Conservation (phyloP, 2,888 invertebrate genomes). For the Cantharis lateralis region DNA sequence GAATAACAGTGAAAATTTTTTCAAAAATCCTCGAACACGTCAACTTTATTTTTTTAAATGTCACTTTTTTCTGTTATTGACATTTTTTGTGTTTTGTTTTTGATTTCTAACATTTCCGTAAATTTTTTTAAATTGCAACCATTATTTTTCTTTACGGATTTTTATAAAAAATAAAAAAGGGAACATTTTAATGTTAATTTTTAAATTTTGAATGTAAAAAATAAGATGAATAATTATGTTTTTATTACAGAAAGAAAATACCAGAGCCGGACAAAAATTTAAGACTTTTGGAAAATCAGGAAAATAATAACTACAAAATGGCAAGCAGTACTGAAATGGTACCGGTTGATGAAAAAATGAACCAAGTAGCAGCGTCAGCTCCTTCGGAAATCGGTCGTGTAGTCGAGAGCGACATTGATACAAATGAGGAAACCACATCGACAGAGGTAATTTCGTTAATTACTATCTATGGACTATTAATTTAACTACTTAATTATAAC, state of each 20-base stretch:
- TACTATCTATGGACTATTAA: constrained; percentile 15
- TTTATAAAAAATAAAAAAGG: too few relatives aligned
- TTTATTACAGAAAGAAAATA: background rate
- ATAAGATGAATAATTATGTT: too few relatives aligned
- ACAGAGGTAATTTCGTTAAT: constrained; percentile 45
- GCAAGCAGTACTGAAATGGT: constrained; percentile 9
- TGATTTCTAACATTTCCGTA: too few relatives aligned
- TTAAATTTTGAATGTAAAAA: too few relatives aligned
- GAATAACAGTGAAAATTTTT: background rate
- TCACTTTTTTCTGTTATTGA: too few relatives aligned
- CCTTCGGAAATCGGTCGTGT: constrained; percentile 23
- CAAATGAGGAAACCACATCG: constrained; percentile 50
- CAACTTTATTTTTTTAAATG: too few relatives aligned
- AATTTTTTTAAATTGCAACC: too few relatives aligned
- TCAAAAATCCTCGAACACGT: too few relatives aligned
- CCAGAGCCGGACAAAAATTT: background rate
- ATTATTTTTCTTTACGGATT: too few relatives aligned
- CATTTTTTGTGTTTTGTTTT: too few relatives aligned
- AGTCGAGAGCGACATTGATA: constrained; percentile 43
- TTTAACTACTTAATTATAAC: background rate
- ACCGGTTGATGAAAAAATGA: constrained; percentile 26
- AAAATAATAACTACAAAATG: constrained; percentile 9
- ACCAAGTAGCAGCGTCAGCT: constrained; percentile 11
- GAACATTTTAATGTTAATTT: too few relatives aligned
- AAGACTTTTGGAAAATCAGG: background rate